A percentile compares a stretch with the other conserved stretches of the same genome.
Conservation (phyloP, 2,888 invertebrate species). For the Drosophila atripex region DNA sequence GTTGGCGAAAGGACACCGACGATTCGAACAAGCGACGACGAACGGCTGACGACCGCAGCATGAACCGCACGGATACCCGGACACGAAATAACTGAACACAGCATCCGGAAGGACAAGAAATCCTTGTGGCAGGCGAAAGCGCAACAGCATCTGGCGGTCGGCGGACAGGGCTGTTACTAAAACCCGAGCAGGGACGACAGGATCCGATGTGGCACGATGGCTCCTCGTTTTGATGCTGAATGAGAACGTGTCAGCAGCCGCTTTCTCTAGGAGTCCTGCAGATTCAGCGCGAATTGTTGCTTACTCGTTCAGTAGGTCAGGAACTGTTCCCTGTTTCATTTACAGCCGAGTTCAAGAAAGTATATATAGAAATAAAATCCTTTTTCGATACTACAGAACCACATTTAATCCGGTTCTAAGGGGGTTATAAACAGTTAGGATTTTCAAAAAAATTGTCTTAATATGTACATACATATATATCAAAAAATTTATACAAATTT, state of each 20-base stretch:
- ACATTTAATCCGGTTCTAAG: too few species aligned
- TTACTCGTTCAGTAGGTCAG: slow-evolving; percentile 81
- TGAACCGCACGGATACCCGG: slow-evolving; percentile 77
- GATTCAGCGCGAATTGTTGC: slow-evolving; percentile 56
- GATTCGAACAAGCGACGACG: background rate
- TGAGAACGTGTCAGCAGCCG: background rate
- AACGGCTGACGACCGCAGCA: slow-evolving; percentile 26
- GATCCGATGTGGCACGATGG: slow-evolving; percentile 28
- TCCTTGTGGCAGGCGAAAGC: slow-evolving; percentile 44
- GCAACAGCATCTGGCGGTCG: slow-evolving; percentile 57
- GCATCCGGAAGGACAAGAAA: slow-evolving; percentile 58
- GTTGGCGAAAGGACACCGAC: slow-evolving; percentile 20
- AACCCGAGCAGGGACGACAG: slow-evolving; percentile 26
- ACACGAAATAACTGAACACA: slow-evolving; percentile 78
- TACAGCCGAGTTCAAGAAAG: background rate
- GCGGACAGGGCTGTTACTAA: slow-evolving; percentile 51
- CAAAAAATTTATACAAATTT: too few species aligned
- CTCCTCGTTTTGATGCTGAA: slow-evolving; percentile 62
- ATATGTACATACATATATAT: too few species aligned
- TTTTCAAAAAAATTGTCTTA: too few species aligned
- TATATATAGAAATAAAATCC: too few species aligned
- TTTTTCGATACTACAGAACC: too few species aligned
- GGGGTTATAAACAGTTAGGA: too few species aligned
- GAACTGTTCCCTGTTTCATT: slow-evolving; percentile 41
- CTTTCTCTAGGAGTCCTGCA: slow-evolving; percentile 43